Percentiles rank a stretch among this genome's conserved stretches.
Conservation (phyloP, 1,140 invertebrate species). For the Dreissena polymorpha region DNA sequence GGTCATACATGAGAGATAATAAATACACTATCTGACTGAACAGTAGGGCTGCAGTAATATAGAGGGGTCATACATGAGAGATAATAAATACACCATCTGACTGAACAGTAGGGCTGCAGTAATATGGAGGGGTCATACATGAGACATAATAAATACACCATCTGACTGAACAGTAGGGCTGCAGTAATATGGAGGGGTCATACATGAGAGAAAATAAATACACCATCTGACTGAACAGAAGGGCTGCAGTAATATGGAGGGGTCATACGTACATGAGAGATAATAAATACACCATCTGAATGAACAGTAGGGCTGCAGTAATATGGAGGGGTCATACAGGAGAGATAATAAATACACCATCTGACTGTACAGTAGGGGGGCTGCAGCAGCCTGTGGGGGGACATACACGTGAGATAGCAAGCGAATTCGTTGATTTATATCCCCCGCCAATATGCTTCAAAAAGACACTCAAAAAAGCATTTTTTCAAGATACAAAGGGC, state of each 20-base stretch:
- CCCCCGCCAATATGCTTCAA: no score
- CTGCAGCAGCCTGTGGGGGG: no score
- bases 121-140: background rate
- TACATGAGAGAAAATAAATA: no score
- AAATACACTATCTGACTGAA: background rate
- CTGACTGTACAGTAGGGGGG: background rate
- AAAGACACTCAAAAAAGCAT: no score
- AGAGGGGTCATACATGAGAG: no score
- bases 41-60: background rate
- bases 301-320: constrained; percentile 62
- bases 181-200: no score
- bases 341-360: background rate
- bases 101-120: background rate
- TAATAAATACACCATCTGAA: background rate
- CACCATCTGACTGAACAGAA: background rate
- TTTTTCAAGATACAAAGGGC: no score
- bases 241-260: background rate
- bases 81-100: background rate
- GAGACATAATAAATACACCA: background rate
- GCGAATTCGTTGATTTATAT: no score
- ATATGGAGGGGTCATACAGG: constrained; percentile 64
- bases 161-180: background rate
- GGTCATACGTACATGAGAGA: background rate
- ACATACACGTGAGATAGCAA: no score
- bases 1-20: no score